Evolutionary conservation across 2,797 vertebrate species (phyloP).

Genomic region (Miichthys miiuy): DNA sequence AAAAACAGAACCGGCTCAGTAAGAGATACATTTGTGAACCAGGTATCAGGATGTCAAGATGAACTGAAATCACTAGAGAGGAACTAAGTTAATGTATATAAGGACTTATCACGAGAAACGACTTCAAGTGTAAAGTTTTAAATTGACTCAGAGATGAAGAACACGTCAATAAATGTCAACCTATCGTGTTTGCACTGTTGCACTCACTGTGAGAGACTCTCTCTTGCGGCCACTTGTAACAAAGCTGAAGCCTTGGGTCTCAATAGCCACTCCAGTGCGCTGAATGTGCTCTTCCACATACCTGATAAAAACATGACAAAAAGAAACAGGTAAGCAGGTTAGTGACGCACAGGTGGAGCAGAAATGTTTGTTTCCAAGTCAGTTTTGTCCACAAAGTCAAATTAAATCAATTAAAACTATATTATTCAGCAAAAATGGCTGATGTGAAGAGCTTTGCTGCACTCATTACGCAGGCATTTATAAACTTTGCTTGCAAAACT

Average conservation of each 20-base stretch:
- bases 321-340: neutral
- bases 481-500: neutral
- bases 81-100: neutral
- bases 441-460: neutral
- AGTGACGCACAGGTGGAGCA: neutral
- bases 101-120: neutral
- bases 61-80: neutral
- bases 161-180: neutral
- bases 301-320: conserved; percentile 71
- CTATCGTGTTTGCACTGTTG: neutral
- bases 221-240: conserved; percentile 90
- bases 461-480: neutral
- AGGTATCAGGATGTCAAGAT: neutral
- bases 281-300: conserved; percentile 92
- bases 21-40: neutral
- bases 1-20: conserved; percentile 14
- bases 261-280: conserved; percentile 90
- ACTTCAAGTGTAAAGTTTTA: neutral
- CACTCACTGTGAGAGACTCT: conserved; percentile 89
- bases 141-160: neutral
- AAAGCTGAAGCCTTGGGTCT: conserved; percentile 90
- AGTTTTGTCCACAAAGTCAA: neutral
- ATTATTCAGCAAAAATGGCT: conserved; percentile 1
- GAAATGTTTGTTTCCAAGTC: neutral
- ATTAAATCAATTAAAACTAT: neutral